Conservation (phyloP, 2,888 invertebrate species). For the Drosophila hamatofila region DNA sequence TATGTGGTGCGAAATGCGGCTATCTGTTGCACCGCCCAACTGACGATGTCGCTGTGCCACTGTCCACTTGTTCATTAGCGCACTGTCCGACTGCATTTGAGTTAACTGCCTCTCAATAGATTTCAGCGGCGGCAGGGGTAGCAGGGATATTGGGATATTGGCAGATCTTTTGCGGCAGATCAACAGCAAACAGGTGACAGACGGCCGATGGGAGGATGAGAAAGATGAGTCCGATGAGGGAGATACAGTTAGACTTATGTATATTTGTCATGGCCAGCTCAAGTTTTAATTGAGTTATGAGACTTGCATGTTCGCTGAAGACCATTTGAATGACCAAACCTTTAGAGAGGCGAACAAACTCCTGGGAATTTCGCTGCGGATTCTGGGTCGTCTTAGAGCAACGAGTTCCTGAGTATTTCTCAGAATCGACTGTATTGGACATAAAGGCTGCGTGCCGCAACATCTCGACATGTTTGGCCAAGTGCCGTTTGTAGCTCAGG, state of each 20-base stretch:
- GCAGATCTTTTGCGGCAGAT: slow-evolving; percentile 28
- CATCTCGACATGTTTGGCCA: slow-evolving; percentile 41
- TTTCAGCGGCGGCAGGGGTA: background rate
- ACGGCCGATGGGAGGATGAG: slow-evolving; percentile 16
- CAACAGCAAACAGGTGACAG: slow-evolving; percentile 30
- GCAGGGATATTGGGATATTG: slow-evolving; percentile 8
- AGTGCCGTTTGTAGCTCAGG: slow-evolving; percentile 51
- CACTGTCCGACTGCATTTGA: slow-evolving; percentile 57
- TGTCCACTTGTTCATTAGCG: slow-evolving; percentile 66
- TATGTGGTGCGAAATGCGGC: slow-evolving; percentile 65
- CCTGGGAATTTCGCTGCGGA: slow-evolving; percentile 61
- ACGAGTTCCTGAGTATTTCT: slow-evolving; percentile 40
- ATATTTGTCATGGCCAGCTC: slow-evolving; percentile 33
- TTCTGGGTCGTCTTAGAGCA: slow-evolving; percentile 59
- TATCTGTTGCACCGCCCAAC: slow-evolving; percentile 36
- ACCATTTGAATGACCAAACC: slow-evolving; percentile 54
- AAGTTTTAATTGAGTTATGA: slow-evolving; percentile 59
- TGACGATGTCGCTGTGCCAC: slow-evolving; percentile 29
- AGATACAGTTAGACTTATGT: slow-evolving; percentile 48
- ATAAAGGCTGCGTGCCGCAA: slow-evolving; percentile 60
- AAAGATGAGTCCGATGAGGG: slow-evolving; percentile 17
- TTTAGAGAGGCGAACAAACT: slow-evolving; percentile 36
- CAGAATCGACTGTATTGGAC: slow-evolving; percentile 45
- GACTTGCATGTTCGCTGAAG: slow-evolving; percentile 23
- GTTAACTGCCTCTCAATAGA: slow-evolving; percentile 13